Conservation (phyloP, 2,797 vertebrate genomes). For the Ibycter americanus region DNA sequence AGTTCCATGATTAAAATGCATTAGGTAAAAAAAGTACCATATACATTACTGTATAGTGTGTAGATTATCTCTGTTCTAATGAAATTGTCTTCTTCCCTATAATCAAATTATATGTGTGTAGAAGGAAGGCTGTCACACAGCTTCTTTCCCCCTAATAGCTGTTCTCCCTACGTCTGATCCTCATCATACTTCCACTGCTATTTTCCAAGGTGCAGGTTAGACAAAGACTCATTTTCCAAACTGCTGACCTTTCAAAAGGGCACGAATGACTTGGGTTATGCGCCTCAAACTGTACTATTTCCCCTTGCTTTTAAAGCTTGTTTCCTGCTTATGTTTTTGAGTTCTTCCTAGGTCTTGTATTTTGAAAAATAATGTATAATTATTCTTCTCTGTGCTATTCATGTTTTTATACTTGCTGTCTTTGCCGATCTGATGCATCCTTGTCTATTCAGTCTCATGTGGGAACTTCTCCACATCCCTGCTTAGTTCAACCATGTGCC, state of each 20-base stretch:
- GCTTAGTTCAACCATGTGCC: not conserved
- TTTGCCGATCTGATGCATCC: not conserved
- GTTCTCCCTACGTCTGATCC: not conserved
- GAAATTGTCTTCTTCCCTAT: not conserved
- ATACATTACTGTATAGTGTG: not conserved
- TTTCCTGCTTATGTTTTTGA: not conserved
- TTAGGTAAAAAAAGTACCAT: not conserved
- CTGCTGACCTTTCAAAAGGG: not conserved
- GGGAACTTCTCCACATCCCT: not conserved
- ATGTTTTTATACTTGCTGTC: not conserved
- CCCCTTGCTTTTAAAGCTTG: not conserved
- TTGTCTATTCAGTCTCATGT: not conserved
- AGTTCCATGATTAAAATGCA: not conserved
- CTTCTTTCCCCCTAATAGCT: not conserved
- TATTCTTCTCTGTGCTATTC: not conserved
- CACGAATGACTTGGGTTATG: fast-evolving
- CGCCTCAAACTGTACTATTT: not conserved
- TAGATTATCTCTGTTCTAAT: not conserved
- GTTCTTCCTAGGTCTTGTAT: not conserved
- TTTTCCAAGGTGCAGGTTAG: not conserved
- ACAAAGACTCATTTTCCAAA: not conserved
- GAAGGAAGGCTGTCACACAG: not conserved
- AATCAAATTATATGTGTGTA: not conserved
- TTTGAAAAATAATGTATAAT: not conserved
- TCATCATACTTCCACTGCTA: not conserved